Base-by-base conservation (phyloP, 2,888 invertebrate species). In the Eumacrocentrus americanus region DNA sequence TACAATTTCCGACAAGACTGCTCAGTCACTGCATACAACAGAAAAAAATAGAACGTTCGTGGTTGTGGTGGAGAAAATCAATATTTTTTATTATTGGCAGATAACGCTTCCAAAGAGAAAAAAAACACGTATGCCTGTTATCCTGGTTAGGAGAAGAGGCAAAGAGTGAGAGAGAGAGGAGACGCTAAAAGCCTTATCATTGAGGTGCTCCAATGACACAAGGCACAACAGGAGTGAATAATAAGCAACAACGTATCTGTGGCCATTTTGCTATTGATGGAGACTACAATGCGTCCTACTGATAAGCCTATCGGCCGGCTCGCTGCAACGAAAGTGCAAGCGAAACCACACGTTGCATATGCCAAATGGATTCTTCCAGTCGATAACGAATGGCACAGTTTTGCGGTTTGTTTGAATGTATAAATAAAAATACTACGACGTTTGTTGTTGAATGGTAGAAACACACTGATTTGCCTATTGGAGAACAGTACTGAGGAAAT, bases 1-100 rank as follows among this genome's bases (percentile, higher is more conserved):
- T 6, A 42, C 42, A 42, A 42, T 11, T 42, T 42, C 7, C 9
- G 20, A 18, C 18, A 42, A 11, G 38, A 40, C 18, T 42, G 11
- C 20, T n/a, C n/a, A 18, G 42, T 18, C 42, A 18, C 20, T 42
- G 42, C 16, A 42, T 2, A 42, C 42, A 14, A 9, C 11, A 40
- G 14, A 40, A 37, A 37, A 37, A 37, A 35, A 35, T 11, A 7
- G 14, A 40, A 16, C 5, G 14, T 25, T 11, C 16, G 20, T 1
- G 11, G 3, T 22, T 9, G 14, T 5, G 12, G 46, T 11, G 9
- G n/a, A 46, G 9, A 46, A 23, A 12, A 46, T 46, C 46, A 12
- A 46, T 54, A 25, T 44, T 25, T 34, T 34, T 38, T 44, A 54
- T 53, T 53, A 53, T 44, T 44, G 34, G 18, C 44, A 34, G 42